These are phyloP conservation scores for Bilobella aurantiaca DNA, from an alignment of 1,140 invertebrate genomes.

Conservation along the genomic window DNA sequence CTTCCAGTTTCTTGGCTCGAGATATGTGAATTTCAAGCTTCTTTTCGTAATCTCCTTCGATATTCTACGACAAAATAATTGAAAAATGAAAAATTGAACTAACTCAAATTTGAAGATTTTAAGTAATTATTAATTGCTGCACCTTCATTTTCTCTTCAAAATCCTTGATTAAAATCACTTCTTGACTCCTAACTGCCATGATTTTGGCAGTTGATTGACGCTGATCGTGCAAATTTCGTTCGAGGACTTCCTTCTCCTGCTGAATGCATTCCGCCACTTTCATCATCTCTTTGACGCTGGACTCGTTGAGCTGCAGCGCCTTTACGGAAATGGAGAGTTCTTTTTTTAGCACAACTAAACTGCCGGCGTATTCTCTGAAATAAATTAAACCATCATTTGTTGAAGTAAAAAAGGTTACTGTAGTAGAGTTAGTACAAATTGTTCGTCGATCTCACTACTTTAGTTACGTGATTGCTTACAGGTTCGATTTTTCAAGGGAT, in stretches of 20 bases:
- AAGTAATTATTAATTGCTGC: background rate
- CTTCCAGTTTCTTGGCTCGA: conserved; percentile 16
- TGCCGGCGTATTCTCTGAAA: background rate
- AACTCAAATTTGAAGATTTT: too few relatives aligned
- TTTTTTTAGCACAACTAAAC: conserved; percentile 15
- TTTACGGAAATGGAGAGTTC: conserved; percentile 44
- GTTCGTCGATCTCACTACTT: too few relatives aligned
- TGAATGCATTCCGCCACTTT: conserved; percentile 48
- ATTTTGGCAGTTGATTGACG: conserved; percentile 19
- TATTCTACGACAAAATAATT: conserved; percentile 18
- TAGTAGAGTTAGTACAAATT: too few relatives aligned
- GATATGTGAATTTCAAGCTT: conserved; percentile 16
- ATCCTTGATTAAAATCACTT: conserved; percentile 24
- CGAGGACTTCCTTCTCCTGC: conserved; percentile 45
- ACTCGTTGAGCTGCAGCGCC: conserved; percentile 7
- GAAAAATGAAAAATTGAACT: too few relatives aligned
- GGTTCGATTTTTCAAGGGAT: conserved; percentile 43
- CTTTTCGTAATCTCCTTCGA: conserved; percentile 21
- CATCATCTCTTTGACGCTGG: conserved; percentile 45
- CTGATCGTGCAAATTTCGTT: conserved; percentile 22
- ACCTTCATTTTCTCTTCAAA: conserved; percentile 28
- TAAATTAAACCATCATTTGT: conserved; percentile 4
- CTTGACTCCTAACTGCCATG: conserved; percentile 18
- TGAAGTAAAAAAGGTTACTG: background rate
- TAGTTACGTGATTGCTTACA: too few relatives aligned